A percentile compares a stretch with the other conserved stretches of the same genome.
Conservation (phyloP, 2,797 vertebrate species). For the Myotis myotis region DNA sequence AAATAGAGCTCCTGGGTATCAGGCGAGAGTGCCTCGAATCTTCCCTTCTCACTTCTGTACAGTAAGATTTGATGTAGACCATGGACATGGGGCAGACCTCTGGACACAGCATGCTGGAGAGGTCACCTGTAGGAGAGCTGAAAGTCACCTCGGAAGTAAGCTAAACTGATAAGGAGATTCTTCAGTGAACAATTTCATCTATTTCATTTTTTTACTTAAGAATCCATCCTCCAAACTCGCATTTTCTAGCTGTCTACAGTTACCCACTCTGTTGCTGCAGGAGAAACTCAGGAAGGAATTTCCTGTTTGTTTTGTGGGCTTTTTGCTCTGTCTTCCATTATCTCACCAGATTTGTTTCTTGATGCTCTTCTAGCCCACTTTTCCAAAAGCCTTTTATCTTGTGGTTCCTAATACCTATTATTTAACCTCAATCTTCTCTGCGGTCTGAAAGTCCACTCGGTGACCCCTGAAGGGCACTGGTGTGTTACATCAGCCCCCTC, state of each 20-base stretch:
- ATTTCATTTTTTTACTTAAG: background rate
- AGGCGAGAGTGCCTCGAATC: background rate
- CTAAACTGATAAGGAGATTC: background rate
- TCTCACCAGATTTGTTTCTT: constrained; percentile 12
- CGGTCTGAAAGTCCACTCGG: background rate
- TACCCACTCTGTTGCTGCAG: background rate
- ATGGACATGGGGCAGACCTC: too few species aligned
- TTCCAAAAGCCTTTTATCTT: constrained; percentile 54
- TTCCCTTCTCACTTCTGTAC: background rate
- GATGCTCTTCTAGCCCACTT: background rate
- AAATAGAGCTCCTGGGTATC: background rate
- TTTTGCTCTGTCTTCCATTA: constrained; percentile 18
- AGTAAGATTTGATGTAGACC: background rate
- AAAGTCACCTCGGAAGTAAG: background rate
- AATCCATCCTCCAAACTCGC: background rate
- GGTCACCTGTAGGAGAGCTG: background rate
- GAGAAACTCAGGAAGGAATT: background rate
- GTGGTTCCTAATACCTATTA: constrained; percentile 17
- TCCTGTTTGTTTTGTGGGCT: background rate
- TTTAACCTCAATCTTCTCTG: constrained; percentile 40
- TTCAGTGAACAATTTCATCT: background rate
- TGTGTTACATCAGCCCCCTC: background rate
- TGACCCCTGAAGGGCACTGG: constrained; percentile 30
- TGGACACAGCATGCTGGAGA: background rate
- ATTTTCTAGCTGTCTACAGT: background rate